A percentile compares a stretch with the other conserved stretches of the same genome.
phyloP scores from a whole-genome alignment of 2,113 vertebrate species.

The Phoenicopterus ruber region DNA sequence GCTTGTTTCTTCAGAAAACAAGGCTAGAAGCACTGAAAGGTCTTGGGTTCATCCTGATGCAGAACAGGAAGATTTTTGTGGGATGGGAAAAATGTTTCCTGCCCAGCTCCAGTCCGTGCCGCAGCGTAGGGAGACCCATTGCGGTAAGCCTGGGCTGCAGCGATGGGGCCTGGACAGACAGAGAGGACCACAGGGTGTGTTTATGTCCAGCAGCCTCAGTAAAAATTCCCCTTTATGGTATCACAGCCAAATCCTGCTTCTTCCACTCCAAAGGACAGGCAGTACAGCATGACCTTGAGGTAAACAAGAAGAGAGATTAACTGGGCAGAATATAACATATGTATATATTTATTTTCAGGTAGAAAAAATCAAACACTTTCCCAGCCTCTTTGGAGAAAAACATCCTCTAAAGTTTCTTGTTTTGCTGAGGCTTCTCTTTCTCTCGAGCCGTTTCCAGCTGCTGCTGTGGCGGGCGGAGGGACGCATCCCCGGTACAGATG shows the following conservation, averaged over 20 bases:
- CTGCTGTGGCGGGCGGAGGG: background rate
- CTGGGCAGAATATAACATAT: background rate
- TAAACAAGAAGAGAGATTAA: background rate
- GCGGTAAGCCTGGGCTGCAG: background rate
- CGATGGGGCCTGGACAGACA: background rate
- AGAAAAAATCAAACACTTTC: background rate
- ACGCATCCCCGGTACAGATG: background rate
- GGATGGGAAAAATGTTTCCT: background rate
- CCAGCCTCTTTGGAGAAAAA: background rate
- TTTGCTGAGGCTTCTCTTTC: background rate
- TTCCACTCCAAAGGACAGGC: background rate
- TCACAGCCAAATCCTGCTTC: background rate
- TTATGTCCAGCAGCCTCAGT: background rate
- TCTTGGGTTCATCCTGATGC: background rate
- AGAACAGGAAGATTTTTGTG: conserved; percentile 7
- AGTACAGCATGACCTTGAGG: background rate
- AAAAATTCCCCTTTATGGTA: background rate
- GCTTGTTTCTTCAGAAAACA: background rate
- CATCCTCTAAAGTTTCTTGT: background rate
- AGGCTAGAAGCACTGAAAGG: background rate
- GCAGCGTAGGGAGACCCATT: background rate
- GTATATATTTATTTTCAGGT: background rate
- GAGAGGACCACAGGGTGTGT: background rate
- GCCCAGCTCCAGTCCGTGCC: background rate
- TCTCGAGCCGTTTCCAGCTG: background rate